Conservation (phyloP, 2,113 vertebrate species). For the Pseudorhombus dupliciocellatus region DNA sequence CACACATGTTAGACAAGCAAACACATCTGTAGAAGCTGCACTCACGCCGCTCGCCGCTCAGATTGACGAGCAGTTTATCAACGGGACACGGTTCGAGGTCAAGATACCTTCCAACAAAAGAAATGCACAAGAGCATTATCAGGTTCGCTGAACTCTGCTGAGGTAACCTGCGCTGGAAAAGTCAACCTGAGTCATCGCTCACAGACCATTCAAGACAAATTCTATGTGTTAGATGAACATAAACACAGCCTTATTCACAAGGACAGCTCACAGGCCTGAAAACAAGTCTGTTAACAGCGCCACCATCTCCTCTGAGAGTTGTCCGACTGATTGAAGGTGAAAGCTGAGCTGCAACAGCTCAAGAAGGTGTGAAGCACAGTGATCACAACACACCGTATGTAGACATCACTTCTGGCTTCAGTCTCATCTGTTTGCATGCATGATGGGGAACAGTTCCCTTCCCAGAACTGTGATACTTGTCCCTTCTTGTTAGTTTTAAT, state of each 20-base stretch:
- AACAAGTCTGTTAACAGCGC: conserved; percentile 25
- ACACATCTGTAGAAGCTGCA: no score
- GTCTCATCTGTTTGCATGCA: no score
- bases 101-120: no score
- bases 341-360: conserved; percentile 18
- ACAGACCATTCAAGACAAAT: background rate
- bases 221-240: background rate
- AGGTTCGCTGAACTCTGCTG: no score
- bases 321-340: conserved; percentile 28
- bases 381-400: conserved; percentile 20
- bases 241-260: background rate
- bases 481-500: no score
- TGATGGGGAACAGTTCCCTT: no score
- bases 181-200: background rate
- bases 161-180: background rate
- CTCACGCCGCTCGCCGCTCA: no score
- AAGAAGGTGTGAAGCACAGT: conserved; percentile 23
- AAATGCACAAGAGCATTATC: no score
- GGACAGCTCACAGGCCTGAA: conserved; percentile 34
- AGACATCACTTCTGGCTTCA: background rate
- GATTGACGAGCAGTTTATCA: no score
- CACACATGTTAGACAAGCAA: no score
- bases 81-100: no score
- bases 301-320: background rate
- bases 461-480: background rate